Evolutionary conservation across 1,140 invertebrate species (phyloP), one percentile per base, ranked within the genome.

Genomic region (Sinonovacula constricta): DNA sequence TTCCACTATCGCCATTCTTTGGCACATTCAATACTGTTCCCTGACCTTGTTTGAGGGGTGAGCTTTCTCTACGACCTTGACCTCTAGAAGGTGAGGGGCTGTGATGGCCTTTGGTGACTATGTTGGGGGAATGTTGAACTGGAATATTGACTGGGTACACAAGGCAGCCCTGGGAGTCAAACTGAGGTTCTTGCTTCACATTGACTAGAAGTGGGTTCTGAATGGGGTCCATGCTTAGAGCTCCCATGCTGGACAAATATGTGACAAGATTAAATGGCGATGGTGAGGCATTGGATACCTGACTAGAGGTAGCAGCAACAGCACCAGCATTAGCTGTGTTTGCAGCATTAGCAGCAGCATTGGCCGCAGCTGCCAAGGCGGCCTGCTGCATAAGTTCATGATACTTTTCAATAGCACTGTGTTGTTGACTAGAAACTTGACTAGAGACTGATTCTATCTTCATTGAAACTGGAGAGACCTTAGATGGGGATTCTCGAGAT

Each of bases 161-260:
- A 18, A 45, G 39, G 18, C 39, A 45, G 18, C 45, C 68, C 31
- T 76, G 65, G 22, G 60, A 14, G n/a, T 76, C 77, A 3, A 51
- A n/a, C 34, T 57, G 53, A 18, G 81, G 79, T 76, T 83, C 83
- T 59, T 81, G 82, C 60, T 83, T 83, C 22, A 85, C 62, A 75
- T 80, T 83, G 74, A 83, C 81, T 75, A 85, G 72, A 59, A 80
- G 65, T 18, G 72, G 72, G 34, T 76, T 31, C 63, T 60, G 70
- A 18, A 74, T 45, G 22, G 45, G 28, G 59, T 45, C 63, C 24
- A 76, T 66, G 18, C 63, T 63, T 45, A 76, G 67, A 39, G 63
- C 51, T 36, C 59, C 53, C 62, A 76, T 76, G 30, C 53, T 57
- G 1, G 62, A 56, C 34, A 76, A 54, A 59, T 76, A 76, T 28